phyloP scores from a whole-genome alignment of 2,888 invertebrate genomes.

The Hypselothyrea guttata region DNA sequence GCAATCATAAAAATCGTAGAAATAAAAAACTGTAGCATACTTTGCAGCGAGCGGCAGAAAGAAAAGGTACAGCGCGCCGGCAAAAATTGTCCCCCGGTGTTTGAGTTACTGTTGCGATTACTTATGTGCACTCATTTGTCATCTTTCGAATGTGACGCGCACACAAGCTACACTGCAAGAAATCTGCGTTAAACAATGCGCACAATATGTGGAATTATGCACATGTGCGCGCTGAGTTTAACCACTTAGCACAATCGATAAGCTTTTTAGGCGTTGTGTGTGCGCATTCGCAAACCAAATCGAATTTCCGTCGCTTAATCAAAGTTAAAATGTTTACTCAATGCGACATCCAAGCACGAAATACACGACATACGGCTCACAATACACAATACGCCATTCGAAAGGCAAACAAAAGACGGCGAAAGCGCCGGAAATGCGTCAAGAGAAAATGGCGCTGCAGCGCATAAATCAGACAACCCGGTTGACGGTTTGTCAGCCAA shows the following conservation, averaged over 20 bases:
- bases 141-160: conserved; percentile 42
- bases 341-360: conserved; percentile 32
- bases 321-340: conserved; percentile 66
- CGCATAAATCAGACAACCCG: conserved; percentile 64
- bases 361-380: neutral
- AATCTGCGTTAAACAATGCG: too few relatives aligned
- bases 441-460: conserved; percentile 62
- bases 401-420: conserved; percentile 55
- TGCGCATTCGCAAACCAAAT: conserved; percentile 55
- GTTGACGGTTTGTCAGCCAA: conserved; percentile 37
- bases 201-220: too few relatives aligned
- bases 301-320: conserved; percentile 72
- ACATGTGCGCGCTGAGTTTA: too few relatives aligned
- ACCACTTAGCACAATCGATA: conserved; percentile 53
- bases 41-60: conserved; percentile 19
- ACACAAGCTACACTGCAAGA: conserved; percentile 5
- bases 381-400: conserved; percentile 35
- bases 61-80: neutral
- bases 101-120: conserved; percentile 36
- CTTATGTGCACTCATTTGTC: conserved; percentile 66
- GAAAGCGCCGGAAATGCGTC: conserved; percentile 65
- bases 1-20: conserved; percentile 28
- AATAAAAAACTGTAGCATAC: conserved; percentile 36
- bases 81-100: conserved; percentile 19
- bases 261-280: conserved; percentile 21